Evolutionary conservation across 2,797 vertebrate species (phyloP), one percentile per base, ranked within the genome.

Genomic region (Helostoma temminkii): DNA sequence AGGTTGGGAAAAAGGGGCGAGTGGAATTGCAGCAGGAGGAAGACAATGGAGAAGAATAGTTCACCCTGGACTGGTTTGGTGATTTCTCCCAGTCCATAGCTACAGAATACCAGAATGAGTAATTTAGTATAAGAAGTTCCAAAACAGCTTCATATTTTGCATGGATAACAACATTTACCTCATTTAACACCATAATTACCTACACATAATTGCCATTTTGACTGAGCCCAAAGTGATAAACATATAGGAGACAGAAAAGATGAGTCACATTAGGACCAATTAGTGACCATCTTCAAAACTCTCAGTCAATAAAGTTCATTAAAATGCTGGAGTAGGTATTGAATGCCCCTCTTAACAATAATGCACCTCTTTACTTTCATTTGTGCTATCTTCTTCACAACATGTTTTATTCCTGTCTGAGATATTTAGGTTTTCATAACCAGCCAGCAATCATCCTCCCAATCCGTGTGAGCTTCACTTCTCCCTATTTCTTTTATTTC

Each of bases 1-100:
- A 66, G 21, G 75, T 28, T 4, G 74, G 69, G 36, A 85, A 61
- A 39, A 81, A 15, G 22, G 78, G 64, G 19, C 22, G 55, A 8
- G 88, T 81, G 6, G 85, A 80, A 57, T 87, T 90, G 36, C 66
- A 76, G 24, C 74, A 79, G 37, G 82, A 57, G 10, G 81, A 76
- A 18, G 80, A 54, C 22, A 50, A 48, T 19, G 47, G 3, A 49
- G 75, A 16, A 5, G 76, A 82, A 9, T 66, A 9, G 14, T 93
- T 94, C 37, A 74, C 84, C 82, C 77, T 85, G 36, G 95, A 94
- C 45, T 18, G 58, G 11, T 95, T 95, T 14, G 66, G 32, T 3
- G 76, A 78, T 55, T 61, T 84, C 6, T 58, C 64, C 76, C 72
- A 82, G 66, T 88, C 93, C 91, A 83, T 77, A 12, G 30, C 54